Conservation (phyloP, 2,888 invertebrate species). For the Synanthedon formicaeformis region DNA sequence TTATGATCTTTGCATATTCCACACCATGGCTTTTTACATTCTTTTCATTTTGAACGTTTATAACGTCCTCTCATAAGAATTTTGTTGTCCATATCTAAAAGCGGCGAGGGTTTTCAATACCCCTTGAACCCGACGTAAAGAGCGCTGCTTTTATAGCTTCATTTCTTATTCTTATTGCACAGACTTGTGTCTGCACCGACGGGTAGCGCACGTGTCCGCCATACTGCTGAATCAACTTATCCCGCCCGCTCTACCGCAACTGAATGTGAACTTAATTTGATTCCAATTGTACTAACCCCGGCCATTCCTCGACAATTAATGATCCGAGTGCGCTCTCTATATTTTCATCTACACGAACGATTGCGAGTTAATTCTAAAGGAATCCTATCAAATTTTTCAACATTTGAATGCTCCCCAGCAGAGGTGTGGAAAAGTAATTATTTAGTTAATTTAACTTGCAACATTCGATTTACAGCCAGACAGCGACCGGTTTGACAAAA, state of each 20-base stretch:
- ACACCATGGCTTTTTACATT: no score
- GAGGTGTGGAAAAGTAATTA: background rate
- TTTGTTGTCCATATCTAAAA: background rate
- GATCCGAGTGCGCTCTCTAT: background rate
- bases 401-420: background rate
- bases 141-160: background rate
- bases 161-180: conserved; percentile 44
- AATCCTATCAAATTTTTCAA: no score
- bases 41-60: no score
- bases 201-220: conserved; percentile 36
- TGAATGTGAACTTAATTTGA: conserved; percentile 63
- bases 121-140: background rate
- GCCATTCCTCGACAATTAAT: background rate
- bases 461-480: conserved; percentile 31
- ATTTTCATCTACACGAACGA: background rate
- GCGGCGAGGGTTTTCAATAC: background rate
- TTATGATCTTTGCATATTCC: no score
- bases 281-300: conserved; percentile 35
- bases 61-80: no score
- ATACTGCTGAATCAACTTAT: conserved; percentile 59
- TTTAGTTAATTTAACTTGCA: conserved; percentile 3
- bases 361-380: background rate
- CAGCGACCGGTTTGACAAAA: conserved; percentile 38
- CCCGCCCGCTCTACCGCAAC: conserved; percentile 50
- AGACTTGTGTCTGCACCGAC: conserved; percentile 15